These are phyloP conservation scores for Acronicta psi DNA, from an alignment of 2,888 invertebrate species.

Conservation along the genomic window DNA sequence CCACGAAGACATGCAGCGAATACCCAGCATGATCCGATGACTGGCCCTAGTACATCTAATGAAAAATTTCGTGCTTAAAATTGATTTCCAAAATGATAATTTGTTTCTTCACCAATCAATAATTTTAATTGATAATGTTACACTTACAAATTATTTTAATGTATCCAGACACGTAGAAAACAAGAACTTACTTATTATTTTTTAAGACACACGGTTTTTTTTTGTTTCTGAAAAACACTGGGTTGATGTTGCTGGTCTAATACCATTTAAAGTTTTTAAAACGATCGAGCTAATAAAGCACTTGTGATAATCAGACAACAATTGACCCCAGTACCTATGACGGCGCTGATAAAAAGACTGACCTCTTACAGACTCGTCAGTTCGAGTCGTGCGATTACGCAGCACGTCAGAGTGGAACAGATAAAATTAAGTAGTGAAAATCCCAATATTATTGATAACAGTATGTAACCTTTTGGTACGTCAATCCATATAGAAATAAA, in stretches of 20 bases:
- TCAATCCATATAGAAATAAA: not conserved
- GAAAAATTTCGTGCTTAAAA: no score
- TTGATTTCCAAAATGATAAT: no score
- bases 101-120: no score
- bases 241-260: conserved; percentile 15
- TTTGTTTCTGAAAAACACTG: not conserved
- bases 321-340: conserved; percentile 72
- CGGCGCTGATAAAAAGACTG: conserved; percentile 72
- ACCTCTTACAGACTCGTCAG: conserved; percentile 48
- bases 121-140: no score
- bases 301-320: conserved; percentile 73
- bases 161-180: not conserved
- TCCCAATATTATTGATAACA: conserved; percentile 4
- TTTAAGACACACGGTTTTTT: not conserved
- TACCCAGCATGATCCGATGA: no score
- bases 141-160: not conserved
- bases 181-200: not conserved
- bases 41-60: no score
- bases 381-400: conserved; percentile 41
- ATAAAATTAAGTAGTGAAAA: conserved; percentile 18
- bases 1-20: not conserved
- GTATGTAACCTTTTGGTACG: conserved; percentile 13
- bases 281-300: conserved; percentile 56
- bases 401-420: conserved; percentile 10
- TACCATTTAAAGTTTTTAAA: conserved; percentile 20